A percentile compares a stretch with the other conserved stretches of the same genome.
Evolutionary conservation across 2,797 vertebrate species (phyloP).

Genomic region (Falco naumanni): DNA sequence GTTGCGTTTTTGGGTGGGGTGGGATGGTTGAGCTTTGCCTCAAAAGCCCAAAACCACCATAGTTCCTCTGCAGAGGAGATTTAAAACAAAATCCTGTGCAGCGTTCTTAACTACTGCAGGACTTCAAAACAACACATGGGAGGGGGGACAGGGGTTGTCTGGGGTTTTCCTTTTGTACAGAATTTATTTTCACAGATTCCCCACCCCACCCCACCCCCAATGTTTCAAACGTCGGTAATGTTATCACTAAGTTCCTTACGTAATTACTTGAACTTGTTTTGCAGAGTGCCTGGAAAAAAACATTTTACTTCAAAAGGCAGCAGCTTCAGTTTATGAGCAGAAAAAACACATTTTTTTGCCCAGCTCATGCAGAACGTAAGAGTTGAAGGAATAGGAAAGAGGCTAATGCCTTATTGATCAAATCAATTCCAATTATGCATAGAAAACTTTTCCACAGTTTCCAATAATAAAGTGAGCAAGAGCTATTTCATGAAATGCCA

Average conservation of each 20-base stretch:
- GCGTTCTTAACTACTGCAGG: neutral
- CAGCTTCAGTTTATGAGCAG: neutral
- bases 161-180: neutral
- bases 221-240: neutral
- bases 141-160: neutral
- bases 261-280: neutral
- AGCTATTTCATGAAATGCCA: neutral
- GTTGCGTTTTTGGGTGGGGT: accelerated
- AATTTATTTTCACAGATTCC: neutral
- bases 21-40: neutral
- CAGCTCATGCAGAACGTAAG: neutral
- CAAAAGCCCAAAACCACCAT: neutral
- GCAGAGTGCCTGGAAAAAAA: neutral
- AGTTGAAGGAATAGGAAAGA: neutral
- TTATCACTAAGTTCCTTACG: neutral
- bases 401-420: neutral
- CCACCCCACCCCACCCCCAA: accelerated
- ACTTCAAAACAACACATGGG: neutral
- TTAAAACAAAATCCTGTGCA: neutral
- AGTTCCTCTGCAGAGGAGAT: accelerated
- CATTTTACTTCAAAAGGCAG: neutral
- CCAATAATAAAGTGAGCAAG: neutral
- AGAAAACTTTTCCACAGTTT: neutral
- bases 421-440: neutral
- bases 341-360: neutral